phyloP scores from a whole-genome alignment of 2,113 vertebrate species.

The Planiliza haematocheilus region DNA sequence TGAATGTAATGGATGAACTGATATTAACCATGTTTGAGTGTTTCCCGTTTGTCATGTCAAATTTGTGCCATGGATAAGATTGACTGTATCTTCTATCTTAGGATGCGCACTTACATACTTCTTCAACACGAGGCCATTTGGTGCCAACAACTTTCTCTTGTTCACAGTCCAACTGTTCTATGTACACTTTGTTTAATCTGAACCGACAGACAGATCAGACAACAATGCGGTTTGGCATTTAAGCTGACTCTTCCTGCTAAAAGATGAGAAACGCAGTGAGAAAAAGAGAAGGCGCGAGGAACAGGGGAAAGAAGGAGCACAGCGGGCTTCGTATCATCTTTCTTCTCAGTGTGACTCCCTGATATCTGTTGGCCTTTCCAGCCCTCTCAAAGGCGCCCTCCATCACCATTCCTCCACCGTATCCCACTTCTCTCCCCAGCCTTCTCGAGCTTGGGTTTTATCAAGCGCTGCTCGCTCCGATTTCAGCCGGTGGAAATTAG shows the following conservation, averaged over 20 bases:
- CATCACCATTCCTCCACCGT: conserved; percentile 57
- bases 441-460: conserved; percentile 57
- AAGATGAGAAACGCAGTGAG: conserved; percentile 23
- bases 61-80: neutral
- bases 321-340: conserved; percentile 61
- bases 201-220: conserved; percentile 19
- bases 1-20: conserved; percentile 12
- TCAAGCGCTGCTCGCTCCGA: conserved; percentile 41
- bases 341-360: conserved; percentile 54
- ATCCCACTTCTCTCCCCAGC: conserved; percentile 28
- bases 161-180: conserved; percentile 17
- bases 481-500: conserved; percentile 61
- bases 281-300: neutral
- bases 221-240: conserved; percentile 18
- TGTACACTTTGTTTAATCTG: conserved; percentile 30
- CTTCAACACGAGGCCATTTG: neutral
- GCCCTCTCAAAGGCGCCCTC: conserved; percentile 43
- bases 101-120: too few relatives aligned
- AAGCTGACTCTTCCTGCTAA: conserved; percentile 18
- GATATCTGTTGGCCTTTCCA: conserved; percentile 59
- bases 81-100: neutral
- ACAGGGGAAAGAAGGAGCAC: conserved; percentile 1
- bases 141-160: neutral
- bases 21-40: neutral
- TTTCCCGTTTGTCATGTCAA: neutral